A percentile compares a stretch with the other conserved stretches of the same genome.
Evolutionary conservation across 2,888 invertebrate species (phyloP).

Genomic region (Hoplodrina blanda): DNA sequence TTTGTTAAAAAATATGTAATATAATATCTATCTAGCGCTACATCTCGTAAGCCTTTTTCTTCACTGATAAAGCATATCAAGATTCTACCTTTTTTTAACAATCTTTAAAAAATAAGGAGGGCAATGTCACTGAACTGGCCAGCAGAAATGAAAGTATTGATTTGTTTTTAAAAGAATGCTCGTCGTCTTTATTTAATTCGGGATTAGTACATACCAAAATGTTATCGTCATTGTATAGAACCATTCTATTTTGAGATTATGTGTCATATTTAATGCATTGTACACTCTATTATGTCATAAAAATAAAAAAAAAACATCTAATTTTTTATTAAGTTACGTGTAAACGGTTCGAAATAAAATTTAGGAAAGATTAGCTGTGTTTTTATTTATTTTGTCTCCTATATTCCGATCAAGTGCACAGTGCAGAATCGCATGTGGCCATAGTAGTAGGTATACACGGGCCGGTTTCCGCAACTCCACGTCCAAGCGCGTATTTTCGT

Average conservation of each 20-base stretch:
- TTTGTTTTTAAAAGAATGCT: constrained; percentile 41
- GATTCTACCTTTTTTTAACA: neutral
- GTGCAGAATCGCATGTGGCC: neutral
- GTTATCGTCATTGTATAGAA: constrained; percentile 79
- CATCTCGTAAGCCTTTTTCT: too few relatives aligned
- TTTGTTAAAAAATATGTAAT: too few relatives aligned
- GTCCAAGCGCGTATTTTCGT: too few relatives aligned
- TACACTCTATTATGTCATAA: constrained; percentile 63
- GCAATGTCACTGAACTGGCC: constrained; percentile 38
- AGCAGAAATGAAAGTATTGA: constrained; percentile 56
- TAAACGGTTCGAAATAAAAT: constrained; percentile 86
- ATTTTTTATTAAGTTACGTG: constrained; percentile 83
- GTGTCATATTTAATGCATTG: constrained; percentile 76
- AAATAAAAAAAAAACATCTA: constrained; percentile 41
- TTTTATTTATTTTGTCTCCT: constrained; percentile 50
- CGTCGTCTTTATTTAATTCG: constrained; percentile 54
- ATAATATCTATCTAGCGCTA: too few relatives aligned
- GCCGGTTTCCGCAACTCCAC: too few relatives aligned
- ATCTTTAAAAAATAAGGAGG: neutral
- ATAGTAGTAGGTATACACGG: too few relatives aligned
- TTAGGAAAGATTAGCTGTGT: constrained; percentile 71
- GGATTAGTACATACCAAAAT: constrained; percentile 68
- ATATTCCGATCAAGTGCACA: neutral
- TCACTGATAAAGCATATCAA: neutral
- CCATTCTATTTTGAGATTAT: constrained; percentile 85